These are phyloP conservation scores for Lasioglossum leucozonium DNA, from an alignment of 2,888 invertebrate genomes.

Conservation along the genomic window DNA sequence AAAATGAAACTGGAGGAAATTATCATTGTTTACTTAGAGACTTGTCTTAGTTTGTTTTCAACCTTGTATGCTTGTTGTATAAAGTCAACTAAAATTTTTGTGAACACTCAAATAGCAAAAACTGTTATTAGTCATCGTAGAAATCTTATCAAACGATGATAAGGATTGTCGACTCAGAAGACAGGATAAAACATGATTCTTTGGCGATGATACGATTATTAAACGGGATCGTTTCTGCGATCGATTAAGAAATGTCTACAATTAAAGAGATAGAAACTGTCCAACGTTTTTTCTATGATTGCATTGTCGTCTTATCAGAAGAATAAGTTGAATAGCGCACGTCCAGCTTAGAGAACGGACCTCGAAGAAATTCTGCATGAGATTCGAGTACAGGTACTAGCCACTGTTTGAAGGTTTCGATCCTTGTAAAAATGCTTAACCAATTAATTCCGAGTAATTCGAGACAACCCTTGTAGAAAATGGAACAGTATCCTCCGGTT, in stretches of 20 bases:
- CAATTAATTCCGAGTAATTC: not conserved
- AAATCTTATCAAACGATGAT: not conserved
- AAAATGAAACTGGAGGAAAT: not conserved
- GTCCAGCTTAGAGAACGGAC: not conserved
- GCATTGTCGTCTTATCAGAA: too few species aligned
- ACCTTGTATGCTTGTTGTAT: not conserved
- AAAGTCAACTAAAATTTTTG: not conserved
- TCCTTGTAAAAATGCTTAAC: constrained; percentile 30
- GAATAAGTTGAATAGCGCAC: not conserved
- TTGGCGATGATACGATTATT: not conserved
- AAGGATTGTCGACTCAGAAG: not conserved
- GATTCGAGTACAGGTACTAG: constrained; percentile 25
- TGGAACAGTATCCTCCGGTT: not conserved
- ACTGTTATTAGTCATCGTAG: not conserved
- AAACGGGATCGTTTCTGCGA: not conserved
- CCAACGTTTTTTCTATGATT: not conserved
- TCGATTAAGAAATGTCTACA: too few species aligned
- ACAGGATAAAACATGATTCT: not conserved
- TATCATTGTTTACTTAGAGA: not conserved
- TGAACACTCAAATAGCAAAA: not conserved
- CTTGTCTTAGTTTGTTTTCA: not conserved
- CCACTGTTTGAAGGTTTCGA: not conserved
- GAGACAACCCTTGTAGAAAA: not conserved
- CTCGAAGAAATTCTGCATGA: constrained; percentile 32
- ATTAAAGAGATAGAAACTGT: not conserved